phyloP scores from a whole-genome alignment of 2,797 vertebrate genomes.

The Aplochiton taeniatus region DNA sequence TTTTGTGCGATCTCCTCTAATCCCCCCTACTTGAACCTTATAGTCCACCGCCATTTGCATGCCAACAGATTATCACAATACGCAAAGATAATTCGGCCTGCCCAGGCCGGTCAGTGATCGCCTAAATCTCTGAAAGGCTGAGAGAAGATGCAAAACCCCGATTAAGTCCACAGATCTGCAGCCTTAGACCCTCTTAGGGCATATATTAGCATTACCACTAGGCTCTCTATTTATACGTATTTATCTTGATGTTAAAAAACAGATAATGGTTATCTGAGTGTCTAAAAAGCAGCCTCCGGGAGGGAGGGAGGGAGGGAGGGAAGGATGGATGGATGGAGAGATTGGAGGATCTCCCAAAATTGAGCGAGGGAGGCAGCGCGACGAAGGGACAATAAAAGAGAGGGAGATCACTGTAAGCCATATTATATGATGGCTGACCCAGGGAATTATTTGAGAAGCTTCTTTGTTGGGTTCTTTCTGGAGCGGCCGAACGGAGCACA shows the following conservation, averaged over 20 bases:
- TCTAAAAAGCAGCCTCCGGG: conserved; percentile 72
- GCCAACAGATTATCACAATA: conserved; percentile 80
- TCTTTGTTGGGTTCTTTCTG: conserved; percentile 68
- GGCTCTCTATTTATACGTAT: conserved; percentile 66
- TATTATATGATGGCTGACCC: conserved; percentile 58
- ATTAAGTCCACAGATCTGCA: conserved; percentile 75
- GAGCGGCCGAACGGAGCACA: conserved; percentile 41
- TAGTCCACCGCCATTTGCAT: conserved; percentile 68
- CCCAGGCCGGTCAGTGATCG: conserved; percentile 70
- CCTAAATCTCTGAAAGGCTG: conserved; percentile 71
- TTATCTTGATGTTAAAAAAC: conserved; percentile 69
- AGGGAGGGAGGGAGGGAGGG: conserved; percentile 18
- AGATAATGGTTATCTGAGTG: conserved; percentile 72
- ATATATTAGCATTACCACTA: conserved; percentile 72
- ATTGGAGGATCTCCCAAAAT: conserved; percentile 64
- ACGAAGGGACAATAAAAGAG: conserved; percentile 32
- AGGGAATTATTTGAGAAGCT: conserved; percentile 74
- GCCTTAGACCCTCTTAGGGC: conserved; percentile 73
- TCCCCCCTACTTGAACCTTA: conserved; percentile 77
- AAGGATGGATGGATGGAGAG: conserved; percentile 35
- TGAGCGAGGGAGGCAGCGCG: conserved; percentile 47
- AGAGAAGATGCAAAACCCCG: conserved; percentile 75
- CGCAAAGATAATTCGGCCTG: conserved; percentile 73
- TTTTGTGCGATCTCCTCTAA: conserved; percentile 77
- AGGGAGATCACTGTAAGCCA: conserved; percentile 62